These are phyloP conservation scores for Rafetus swinhoei DNA, from an alignment of 2,113 vertebrate species.

Conservation along the genomic window DNA sequence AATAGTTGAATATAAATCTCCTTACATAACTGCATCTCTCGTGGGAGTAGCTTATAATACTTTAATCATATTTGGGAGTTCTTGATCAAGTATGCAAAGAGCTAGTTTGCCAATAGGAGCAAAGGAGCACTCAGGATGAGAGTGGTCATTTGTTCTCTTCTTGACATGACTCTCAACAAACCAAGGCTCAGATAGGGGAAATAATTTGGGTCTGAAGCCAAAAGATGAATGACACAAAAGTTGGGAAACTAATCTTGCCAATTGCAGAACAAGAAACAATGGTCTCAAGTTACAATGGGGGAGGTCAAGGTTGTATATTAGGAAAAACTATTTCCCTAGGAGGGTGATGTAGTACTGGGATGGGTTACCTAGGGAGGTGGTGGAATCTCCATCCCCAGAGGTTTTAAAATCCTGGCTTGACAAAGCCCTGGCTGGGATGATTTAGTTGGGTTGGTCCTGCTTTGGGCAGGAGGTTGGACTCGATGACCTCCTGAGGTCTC, in stretches of 20 bases:
- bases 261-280: no score
- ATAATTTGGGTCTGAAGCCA: background rate
- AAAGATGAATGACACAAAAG: background rate
- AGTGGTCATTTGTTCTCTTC: background rate
- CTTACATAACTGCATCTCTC: slow-evolving; percentile 51
- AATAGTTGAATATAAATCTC: slow-evolving; percentile 52
- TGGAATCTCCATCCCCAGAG: no score
- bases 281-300: no score
- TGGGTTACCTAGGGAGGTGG: no score
- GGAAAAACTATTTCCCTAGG: no score
- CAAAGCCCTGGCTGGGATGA: no score
- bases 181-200: background rate
- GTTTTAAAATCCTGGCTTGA: no score
- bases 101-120: background rate
- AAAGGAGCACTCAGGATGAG: background rate
- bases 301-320: no score
- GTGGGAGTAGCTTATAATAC: slow-evolving; percentile 60
- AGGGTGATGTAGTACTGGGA: no score
- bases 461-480: no score
- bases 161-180: background rate
- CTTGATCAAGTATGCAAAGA: background rate
- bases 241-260: background rate
- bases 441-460: no score
- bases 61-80: slow-evolving; percentile 57
- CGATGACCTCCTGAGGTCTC: no score